phyloP scores from a whole-genome alignment of 2,113 vertebrate species.

The Serinus canaria region DNA sequence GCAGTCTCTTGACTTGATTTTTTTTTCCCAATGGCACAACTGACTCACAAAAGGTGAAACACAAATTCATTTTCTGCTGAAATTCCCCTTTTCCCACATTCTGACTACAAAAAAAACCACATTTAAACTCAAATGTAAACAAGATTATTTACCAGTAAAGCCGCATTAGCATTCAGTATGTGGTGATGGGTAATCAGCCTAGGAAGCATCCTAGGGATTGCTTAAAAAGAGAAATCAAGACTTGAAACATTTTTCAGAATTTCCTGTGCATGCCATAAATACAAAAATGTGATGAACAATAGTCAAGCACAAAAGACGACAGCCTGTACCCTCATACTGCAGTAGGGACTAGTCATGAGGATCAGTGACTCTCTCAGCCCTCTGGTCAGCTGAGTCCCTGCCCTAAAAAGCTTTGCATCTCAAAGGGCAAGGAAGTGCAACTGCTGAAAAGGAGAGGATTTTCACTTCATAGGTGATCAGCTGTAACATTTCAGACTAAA shows the following conservation, averaged over 20 bases:
- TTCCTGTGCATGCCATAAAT: neutral
- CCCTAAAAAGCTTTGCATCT: neutral
- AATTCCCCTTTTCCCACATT: neutral
- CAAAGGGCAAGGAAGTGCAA: neutral
- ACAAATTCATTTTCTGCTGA: neutral
- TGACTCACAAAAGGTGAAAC: neutral
- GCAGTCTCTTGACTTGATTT: neutral
- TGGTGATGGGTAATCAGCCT: neutral
- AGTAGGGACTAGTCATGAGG: neutral
- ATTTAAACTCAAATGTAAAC: neutral
- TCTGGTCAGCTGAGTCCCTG: neutral
- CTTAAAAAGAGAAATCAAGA: neutral
- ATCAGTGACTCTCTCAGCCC: neutral
- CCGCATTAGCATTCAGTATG: neutral
- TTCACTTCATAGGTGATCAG: neutral
- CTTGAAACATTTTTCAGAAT: neutral
- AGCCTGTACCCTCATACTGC: neutral
- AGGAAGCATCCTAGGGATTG: neutral
- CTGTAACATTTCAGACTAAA: neutral
- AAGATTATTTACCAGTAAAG: neutral
- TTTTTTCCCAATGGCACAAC: neutral
- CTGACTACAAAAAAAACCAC: neutral
- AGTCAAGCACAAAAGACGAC: neutral
- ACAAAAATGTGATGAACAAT: neutral
- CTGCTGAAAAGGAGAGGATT: neutral